Base-by-base conservation (phyloP, 1,140 invertebrate species). In the Lethrus apterus region DNA sequence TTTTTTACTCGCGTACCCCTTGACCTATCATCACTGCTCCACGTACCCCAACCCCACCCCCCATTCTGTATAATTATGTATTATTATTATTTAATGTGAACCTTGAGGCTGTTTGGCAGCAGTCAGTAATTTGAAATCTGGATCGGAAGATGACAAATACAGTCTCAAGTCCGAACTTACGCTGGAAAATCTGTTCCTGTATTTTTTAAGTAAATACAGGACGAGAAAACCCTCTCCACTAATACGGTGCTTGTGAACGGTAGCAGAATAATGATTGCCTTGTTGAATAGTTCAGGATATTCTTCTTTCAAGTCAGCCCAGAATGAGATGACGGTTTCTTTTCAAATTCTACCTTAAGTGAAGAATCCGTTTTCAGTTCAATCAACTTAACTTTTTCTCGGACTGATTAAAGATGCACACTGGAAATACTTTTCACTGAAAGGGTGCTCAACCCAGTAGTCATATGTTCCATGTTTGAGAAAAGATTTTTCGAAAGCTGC, bases 221-320 rank as follows among this genome's bases (percentile, higher is more conserved):
- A 26, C n/a, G 23, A 26, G 23, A 26, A n/a, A n/a, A n/a, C n/a
- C n/a, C n/a, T n/a, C n/a, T n/a, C n/a, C n/a, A n/a, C n/a, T n/a
- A n/a, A n/a, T 26, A 26, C n/a, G 23, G 23, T 26, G 23, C 23
- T 26, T 26, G 23, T 26, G 23, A 26, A 26, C n/a, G 23, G n/a
- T 26, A 26, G 23, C n/a, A 26, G 23, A 26, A 26, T 26, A 26
- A n/a, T 26, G 23, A 26, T 26, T n/a, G 23, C n/a, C n/a, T n/a
- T n/a, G n/a, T 26, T 26, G 23, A 26, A 26, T 26, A 26, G 23
- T 26, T 26, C 23, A 26, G 23, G 23, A 26, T 26, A 7, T 26
- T 26, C 23, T 26, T 26, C 23, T 7, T 26, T 26, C n/a, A 26
- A 26, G n/a, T n/a, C n/a, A n/a, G n/a, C n/a, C n/a, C n/a, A n/a